Evolutionary conservation across 1,140 invertebrate genomes (phyloP).

Genomic region (Aricia agestis): DNA sequence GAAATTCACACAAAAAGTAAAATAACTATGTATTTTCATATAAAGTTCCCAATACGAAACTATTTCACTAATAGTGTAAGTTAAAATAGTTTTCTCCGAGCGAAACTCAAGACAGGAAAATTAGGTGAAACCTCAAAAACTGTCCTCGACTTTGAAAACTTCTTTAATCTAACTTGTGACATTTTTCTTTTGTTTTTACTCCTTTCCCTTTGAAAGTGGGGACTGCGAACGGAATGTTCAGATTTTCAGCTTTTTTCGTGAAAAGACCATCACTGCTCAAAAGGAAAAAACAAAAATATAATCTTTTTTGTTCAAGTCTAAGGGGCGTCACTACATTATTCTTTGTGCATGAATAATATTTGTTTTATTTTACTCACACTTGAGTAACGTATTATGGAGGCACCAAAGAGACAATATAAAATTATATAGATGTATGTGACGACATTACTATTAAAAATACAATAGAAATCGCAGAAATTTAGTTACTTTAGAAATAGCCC

Average conservation of each 20-base stretch:
- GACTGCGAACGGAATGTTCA: not conserved
- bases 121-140: constrained; percentile 12
- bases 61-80: constrained; percentile 9
- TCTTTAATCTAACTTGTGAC: constrained; percentile 10
- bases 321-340: too few species aligned
- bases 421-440: too few species aligned
- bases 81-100: constrained; percentile 5
- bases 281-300: too few species aligned
- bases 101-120: not conserved
- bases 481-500: too few species aligned
- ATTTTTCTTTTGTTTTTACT: constrained; percentile 4
- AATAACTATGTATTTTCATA: not conserved
- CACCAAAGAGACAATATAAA: too few species aligned
- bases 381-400: too few species aligned
- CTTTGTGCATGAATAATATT: too few species aligned
- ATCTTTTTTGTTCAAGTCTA: too few species aligned
- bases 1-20: not conserved
- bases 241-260: not conserved
- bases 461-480: too few species aligned
- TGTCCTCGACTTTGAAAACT: constrained; percentile 13
- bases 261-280: not conserved
- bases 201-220: not conserved
- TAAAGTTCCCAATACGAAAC: not conserved
- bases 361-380: too few species aligned
- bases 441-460: too few species aligned